phyloP scores from a whole-genome alignment of 2,888 invertebrate genomes.

The Scaptodrosophila latifasciaeformis region DNA sequence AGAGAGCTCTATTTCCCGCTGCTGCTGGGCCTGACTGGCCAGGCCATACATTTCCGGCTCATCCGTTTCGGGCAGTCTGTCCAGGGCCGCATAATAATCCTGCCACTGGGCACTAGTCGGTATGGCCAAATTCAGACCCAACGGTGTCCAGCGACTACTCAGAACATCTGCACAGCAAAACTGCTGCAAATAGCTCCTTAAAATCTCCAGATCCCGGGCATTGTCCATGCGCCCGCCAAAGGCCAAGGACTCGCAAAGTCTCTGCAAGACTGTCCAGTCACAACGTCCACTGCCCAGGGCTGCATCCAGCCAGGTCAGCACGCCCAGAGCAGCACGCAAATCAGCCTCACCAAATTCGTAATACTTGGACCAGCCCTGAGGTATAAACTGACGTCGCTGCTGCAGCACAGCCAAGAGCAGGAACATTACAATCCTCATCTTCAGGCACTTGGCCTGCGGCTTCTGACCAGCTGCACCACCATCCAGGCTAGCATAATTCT shows the following conservation, averaged over 20 bases:
- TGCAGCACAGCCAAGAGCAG: conserved; percentile 92
- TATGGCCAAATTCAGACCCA: conserved; percentile 74
- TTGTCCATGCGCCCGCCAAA: conserved; percentile 93
- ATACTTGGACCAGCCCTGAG: conserved; percentile 92
- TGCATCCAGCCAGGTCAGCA: conserved; percentile 73
- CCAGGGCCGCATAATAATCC: conserved; percentile 70
- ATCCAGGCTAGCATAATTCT: conserved; percentile 78
- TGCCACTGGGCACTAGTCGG: conserved; percentile 71
- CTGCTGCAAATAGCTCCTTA: conserved; percentile 77
- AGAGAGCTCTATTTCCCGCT: conserved; percentile 69
- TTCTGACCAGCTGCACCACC: conserved; percentile 28
- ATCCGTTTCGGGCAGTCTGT: conserved; percentile 71
- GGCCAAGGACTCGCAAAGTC: conserved; percentile 85
- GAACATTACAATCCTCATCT: conserved; percentile 85
- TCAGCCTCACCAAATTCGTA: conserved; percentile 93
- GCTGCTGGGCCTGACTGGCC: conserved; percentile 71
- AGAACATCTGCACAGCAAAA: conserved; percentile 79
- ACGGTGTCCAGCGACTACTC: conserved; percentile 78
- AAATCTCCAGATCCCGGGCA: conserved; percentile 78
- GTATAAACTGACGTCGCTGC: conserved; percentile 93
- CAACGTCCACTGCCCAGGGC: conserved; percentile 60
- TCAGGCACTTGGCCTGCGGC: conserved; percentile 75
- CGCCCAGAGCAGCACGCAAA: conserved; percentile 83
- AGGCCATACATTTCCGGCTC: conserved; percentile 71
- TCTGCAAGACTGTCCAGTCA: conserved; percentile 85